phyloP scores from a whole-genome alignment of 2,888 invertebrate species.

The Brachypalpus laphriformis region DNA sequence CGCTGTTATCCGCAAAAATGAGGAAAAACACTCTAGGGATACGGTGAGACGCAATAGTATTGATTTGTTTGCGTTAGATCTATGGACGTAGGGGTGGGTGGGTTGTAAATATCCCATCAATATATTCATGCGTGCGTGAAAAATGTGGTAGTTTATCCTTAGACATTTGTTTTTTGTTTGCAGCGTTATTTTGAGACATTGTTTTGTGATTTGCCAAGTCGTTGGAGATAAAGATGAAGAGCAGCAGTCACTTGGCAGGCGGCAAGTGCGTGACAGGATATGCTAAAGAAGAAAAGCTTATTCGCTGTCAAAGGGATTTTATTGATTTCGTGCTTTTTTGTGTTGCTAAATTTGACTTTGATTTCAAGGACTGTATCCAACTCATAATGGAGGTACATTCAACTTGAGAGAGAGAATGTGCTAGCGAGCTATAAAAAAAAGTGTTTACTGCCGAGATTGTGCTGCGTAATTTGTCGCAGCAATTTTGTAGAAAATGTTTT shows the following conservation, averaged over 20 bases:
- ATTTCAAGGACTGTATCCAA: constrained; percentile 21
- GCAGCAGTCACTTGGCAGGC: constrained; percentile 27
- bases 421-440: neutral
- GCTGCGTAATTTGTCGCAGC: neutral
- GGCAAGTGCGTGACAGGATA: constrained; percentile 42
- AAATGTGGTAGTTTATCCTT: constrained; percentile 59
- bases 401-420: neutral
- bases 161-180: constrained; percentile 47
- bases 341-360: constrained; percentile 39
- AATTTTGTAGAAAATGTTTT: neutral
- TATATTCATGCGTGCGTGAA: constrained; percentile 67
- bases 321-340: constrained; percentile 34
- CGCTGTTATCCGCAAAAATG: neutral
- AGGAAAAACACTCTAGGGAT: neutral
- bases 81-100: neutral
- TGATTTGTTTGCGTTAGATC: constrained; percentile 23
- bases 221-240: constrained; percentile 43
- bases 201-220: constrained; percentile 54
- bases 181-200: constrained; percentile 29
- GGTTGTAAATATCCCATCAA: constrained; percentile 45
- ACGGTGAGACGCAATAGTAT: constrained; percentile 11
- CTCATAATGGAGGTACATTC: constrained; percentile 12
- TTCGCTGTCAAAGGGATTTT: constrained; percentile 26
- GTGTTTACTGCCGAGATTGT: neutral
- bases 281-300: neutral